phyloP scores from a whole-genome alignment of 2,888 invertebrate species.

The Apantesis nais region DNA sequence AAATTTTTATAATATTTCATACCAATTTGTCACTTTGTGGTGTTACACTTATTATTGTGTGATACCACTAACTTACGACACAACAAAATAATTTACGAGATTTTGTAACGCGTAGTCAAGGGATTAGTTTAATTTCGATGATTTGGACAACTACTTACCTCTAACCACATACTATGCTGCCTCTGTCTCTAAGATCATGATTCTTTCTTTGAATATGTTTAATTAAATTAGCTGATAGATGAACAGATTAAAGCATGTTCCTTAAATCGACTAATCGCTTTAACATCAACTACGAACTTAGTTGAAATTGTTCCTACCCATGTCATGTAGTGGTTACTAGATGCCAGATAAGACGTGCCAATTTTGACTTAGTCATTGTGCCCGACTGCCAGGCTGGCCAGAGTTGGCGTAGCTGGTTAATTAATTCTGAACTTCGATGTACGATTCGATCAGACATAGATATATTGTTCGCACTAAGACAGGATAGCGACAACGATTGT shows the following conservation, averaged over 20 bases:
- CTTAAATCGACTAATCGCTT: background rate
- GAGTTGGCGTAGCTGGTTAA: conserved; percentile 64
- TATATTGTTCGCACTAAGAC: conserved; percentile 45
- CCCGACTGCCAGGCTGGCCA: conserved; percentile 44
- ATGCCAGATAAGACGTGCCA: conserved; percentile 70
- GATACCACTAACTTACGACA: background rate
- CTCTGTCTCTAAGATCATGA: background rate
- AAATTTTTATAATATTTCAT: too few species aligned
- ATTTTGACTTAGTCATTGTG: conserved; percentile 62
- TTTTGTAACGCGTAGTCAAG: background rate
- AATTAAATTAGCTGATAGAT: background rate
- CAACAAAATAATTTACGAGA: background rate
- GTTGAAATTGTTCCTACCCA: conserved; percentile 53
- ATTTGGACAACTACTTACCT: too few species aligned
- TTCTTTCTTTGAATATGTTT: background rate
- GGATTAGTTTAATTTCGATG: too few species aligned
- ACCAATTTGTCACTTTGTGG: too few species aligned
- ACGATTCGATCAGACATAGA: conserved; percentile 66
- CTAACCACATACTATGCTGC: too few species aligned
- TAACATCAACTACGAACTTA: conserved; percentile 17
- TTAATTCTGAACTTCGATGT: conserved; percentile 70
- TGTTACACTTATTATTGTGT: too few species aligned
- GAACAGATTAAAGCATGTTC: background rate
- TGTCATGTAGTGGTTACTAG: conserved; percentile 58
- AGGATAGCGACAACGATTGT: background rate